A percentile compares a stretch with the other conserved stretches of the same genome.
Evolutionary conservation across 2,113 vertebrate genomes (phyloP).

Genomic region (Chaetodon auriga): DNA sequence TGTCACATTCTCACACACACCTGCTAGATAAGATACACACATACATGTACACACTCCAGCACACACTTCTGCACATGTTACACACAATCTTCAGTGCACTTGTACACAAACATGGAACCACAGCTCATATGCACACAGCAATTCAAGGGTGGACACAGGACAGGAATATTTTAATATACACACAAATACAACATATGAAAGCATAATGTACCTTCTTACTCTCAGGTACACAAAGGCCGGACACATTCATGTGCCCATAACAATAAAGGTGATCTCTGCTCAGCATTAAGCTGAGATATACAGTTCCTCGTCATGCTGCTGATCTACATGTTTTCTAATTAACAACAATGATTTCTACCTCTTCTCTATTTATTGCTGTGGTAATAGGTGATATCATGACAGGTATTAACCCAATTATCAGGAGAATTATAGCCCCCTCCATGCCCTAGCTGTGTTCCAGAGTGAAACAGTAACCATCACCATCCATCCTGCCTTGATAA

Average conservation of each 20-base stretch:
- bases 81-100: constrained; percentile 14
- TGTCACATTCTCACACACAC: constrained; percentile 72
- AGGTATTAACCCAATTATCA: constrained; percentile 80
- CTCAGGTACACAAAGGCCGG: constrained; percentile 14
- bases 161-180: background rate
- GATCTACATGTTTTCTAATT: constrained; percentile 72
- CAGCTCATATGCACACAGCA: background rate
- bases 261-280: constrained; percentile 66
- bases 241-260: constrained; percentile 38
- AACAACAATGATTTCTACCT: constrained; percentile 62
- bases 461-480: constrained; percentile 65
- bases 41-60: background rate
- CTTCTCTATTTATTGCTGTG: constrained; percentile 70
- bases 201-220: constrained; percentile 3
- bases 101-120: background rate
- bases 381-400: constrained; percentile 77
- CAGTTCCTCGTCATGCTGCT: constrained; percentile 55
- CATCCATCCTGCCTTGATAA: constrained; percentile 71
- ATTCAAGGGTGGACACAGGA: background rate
- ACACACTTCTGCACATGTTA: background rate
- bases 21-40: constrained; percentile 54
- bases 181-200: constrained; percentile 32
- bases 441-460: constrained; percentile 58
- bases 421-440: constrained; percentile 68
- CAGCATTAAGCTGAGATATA: constrained; percentile 62